A percentile compares a stretch with the other conserved stretches of the same genome.
Evolutionary conservation across 2,113 vertebrate genomes (phyloP).

Genomic region (Phyllostomus hastatus): DNA sequence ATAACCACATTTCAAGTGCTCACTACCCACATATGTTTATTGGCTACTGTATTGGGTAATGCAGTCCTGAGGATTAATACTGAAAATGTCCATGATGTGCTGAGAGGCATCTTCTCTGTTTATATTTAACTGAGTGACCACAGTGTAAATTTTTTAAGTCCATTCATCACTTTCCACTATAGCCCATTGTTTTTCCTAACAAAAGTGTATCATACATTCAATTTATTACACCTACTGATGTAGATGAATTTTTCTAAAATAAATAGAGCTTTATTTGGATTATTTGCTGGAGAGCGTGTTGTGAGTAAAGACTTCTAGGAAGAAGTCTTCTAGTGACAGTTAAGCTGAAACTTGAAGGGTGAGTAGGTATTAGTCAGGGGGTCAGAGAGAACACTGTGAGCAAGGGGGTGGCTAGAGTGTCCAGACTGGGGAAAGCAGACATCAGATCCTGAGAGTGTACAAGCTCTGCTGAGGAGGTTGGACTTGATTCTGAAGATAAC

Average conservation of each 20-base stretch:
- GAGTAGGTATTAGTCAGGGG: background rate
- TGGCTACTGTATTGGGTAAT: background rate
- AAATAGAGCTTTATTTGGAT: background rate
- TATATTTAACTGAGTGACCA: background rate
- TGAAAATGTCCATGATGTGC: background rate
- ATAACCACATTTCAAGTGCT: background rate
- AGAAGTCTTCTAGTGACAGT: background rate
- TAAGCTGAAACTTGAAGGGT: background rate
- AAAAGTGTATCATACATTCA: background rate
- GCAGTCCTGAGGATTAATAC: background rate
- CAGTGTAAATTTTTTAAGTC: background rate
- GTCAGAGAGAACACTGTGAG: background rate
- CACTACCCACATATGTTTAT: background rate
- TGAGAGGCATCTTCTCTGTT: background rate
- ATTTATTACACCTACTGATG: background rate
- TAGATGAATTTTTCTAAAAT: background rate
- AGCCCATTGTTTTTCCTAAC: background rate
- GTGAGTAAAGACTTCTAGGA: background rate
- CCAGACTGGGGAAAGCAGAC: background rate
- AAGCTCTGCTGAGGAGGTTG: background rate
- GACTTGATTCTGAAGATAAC: background rate
- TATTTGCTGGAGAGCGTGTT: background rate
- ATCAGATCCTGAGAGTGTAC: background rate
- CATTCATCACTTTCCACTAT: background rate
- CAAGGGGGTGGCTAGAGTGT: background rate